A percentile compares a stretch with the other conserved stretches of the same genome.
Conservation (phyloP, 2,113 vertebrate genomes). For the Zosterops borbonicus region DNA sequence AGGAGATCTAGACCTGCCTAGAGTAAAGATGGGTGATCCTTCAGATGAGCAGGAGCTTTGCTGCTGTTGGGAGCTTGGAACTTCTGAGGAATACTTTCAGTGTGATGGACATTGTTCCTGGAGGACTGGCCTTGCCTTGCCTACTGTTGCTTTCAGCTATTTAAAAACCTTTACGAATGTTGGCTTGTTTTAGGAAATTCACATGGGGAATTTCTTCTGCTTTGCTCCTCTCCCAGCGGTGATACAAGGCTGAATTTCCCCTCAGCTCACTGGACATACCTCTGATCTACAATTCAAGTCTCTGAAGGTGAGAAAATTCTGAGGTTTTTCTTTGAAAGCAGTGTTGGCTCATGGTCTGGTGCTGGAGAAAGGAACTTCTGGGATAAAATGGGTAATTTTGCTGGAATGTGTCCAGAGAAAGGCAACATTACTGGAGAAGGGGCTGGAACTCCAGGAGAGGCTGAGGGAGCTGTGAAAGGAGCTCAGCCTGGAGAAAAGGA, state of each 20-base stretch:
- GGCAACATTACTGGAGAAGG: not conserved
- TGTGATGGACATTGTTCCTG: not conserved
- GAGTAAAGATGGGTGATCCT: not conserved
- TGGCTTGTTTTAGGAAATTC: not conserved
- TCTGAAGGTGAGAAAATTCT: not conserved
- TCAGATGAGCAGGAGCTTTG: not conserved
- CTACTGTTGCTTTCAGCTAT: not conserved
- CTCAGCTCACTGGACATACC: not conserved
- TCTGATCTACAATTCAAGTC: not conserved
- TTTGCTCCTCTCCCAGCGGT: not conserved
- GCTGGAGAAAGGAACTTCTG: not conserved
- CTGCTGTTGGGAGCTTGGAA: not conserved
- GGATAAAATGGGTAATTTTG: not conserved
- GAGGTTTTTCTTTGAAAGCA: not conserved
- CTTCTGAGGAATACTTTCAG: rapidly evolving
- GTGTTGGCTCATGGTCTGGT: not conserved
- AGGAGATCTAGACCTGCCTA: not conserved
- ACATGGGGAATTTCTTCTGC: rapidly evolving
- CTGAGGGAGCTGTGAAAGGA: not conserved
- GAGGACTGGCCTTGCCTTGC: not conserved
- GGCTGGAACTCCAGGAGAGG: rapidly evolving
- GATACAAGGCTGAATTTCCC: not conserved
- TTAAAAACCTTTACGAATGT: not conserved
- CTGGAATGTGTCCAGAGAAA: not conserved
- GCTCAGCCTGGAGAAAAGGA: not conserved